Evolutionary conservation across 2,888 invertebrate species (phyloP).

Genomic region (Cenopis cana): DNA sequence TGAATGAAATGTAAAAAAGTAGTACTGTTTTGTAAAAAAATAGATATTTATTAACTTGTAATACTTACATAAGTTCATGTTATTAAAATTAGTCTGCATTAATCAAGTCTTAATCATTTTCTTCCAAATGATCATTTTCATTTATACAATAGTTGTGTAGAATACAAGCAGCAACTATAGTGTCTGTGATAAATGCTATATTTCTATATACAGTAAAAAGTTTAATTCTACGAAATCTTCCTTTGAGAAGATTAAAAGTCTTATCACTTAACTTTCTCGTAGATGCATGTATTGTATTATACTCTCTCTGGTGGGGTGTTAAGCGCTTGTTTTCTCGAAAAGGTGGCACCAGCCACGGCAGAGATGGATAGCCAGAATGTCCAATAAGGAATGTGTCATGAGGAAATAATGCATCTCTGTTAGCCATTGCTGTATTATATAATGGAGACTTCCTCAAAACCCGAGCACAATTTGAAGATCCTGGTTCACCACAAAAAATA

Average conservation of each 20-base stretch:
- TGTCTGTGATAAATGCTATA: constrained; percentile 67
- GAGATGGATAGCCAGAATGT: constrained; percentile 66
- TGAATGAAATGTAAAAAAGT: too few relatives aligned
- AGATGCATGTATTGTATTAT: constrained; percentile 62
- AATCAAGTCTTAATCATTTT: constrained; percentile 48
- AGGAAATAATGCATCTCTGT: constrained; percentile 62
- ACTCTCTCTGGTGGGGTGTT: constrained; percentile 64
- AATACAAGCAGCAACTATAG: constrained; percentile 69
- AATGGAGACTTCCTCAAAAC: constrained; percentile 67
- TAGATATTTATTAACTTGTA: background rate
- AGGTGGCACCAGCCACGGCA: constrained; percentile 68
- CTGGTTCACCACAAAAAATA: constrained; percentile 71
- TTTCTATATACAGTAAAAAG: constrained; percentile 68
- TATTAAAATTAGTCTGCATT: too few relatives aligned
- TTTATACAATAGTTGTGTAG: constrained; percentile 69
- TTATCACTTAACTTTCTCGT: constrained; percentile 67
- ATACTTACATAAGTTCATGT: too few relatives aligned
- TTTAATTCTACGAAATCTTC: constrained; percentile 65
- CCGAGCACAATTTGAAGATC: constrained; percentile 63
- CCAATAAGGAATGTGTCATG: constrained; percentile 66
- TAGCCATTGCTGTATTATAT: constrained; percentile 62
- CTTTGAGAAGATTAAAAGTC: constrained; percentile 63
- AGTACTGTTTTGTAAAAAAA: too few relatives aligned
- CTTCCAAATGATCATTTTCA: constrained; percentile 65
- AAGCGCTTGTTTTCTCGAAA: constrained; percentile 68